Conservation (phyloP, 2,113 vertebrate species). For the Solenodon paradoxus region DNA sequence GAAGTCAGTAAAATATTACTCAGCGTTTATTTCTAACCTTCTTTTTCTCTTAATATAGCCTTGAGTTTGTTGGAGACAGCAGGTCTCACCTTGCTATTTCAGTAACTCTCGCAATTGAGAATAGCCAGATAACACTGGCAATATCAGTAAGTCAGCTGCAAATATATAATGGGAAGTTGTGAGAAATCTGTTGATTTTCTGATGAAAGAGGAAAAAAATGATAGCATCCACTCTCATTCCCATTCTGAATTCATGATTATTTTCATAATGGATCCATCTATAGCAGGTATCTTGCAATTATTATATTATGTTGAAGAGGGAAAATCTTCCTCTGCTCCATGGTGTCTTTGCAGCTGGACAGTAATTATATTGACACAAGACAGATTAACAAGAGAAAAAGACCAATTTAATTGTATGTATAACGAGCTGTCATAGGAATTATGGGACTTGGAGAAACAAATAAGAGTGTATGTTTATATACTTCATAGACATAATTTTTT, state of each 20-base stretch:
- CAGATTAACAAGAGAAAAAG: background rate
- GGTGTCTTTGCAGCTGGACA: background rate
- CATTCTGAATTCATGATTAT: background rate
- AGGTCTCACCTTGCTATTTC: background rate
- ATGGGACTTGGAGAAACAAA: background rate
- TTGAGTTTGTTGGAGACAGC: background rate
- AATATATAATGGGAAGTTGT: background rate
- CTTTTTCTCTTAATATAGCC: background rate
- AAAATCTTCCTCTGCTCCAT: background rate
- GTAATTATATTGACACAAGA: background rate
- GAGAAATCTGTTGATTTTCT: background rate
- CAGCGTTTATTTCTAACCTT: background rate
- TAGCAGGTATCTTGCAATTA: background rate
- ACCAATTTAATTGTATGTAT: background rate
- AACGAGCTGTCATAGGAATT: background rate
- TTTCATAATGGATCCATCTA: background rate
- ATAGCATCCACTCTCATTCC: background rate
- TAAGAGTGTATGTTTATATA: background rate
- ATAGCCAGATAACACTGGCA: background rate
- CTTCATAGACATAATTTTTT: background rate
- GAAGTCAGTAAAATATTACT: constrained; percentile 23
- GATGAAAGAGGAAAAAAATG: background rate
- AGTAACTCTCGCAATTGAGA: background rate
- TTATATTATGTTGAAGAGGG: background rate
- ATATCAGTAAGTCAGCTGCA: background rate